These are phyloP conservation scores for Parnassius orleans DNA, from an alignment of 2,888 invertebrate species.

Conservation along the genomic window DNA sequence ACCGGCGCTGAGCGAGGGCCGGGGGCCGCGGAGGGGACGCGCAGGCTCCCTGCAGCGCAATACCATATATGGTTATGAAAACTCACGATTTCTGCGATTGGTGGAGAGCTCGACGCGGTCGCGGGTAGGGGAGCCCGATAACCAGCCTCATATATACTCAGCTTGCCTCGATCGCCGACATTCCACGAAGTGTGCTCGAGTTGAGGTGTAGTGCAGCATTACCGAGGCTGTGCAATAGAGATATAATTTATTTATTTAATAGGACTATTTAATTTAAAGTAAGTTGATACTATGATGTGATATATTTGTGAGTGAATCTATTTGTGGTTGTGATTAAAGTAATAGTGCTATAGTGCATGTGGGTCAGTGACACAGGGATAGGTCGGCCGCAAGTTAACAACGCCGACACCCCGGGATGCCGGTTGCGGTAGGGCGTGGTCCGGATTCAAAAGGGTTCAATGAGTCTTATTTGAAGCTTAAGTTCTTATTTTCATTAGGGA, in stretches of 20 bases:
- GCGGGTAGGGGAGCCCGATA: slow-evolving; percentile 80
- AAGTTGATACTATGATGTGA: slow-evolving; percentile 58
- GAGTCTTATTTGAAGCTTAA: not conserved
- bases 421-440: slow-evolving; percentile 81
- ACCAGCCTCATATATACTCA: slow-evolving; percentile 81
- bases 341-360: slow-evolving; percentile 59
- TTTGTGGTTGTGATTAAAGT: slow-evolving; percentile 31
- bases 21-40: slow-evolving; percentile 52
- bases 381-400: slow-evolving; percentile 49
- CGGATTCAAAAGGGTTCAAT: slow-evolving; percentile 37
- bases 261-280: slow-evolving; percentile 79
- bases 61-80: slow-evolving; percentile 86
- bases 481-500: not conserved
- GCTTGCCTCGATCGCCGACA: slow-evolving; percentile 67
- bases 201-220: slow-evolving; percentile 71
- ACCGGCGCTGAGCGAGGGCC: slow-evolving; percentile 42
- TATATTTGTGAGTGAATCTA: slow-evolving; percentile 30
- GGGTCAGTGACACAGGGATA: slow-evolving; percentile 69
- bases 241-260: slow-evolving; percentile 78
- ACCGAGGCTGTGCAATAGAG: slow-evolving; percentile 78
- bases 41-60: slow-evolving; percentile 80
- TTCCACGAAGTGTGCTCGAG: slow-evolving; percentile 79
- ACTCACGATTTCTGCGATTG: slow-evolving; percentile 68
- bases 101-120: slow-evolving; percentile 77
- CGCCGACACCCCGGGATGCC: slow-evolving; percentile 57